Evolutionary conservation across 2,113 vertebrate genomes (phyloP).

Genomic region (Meriones unguiculatus): DNA sequence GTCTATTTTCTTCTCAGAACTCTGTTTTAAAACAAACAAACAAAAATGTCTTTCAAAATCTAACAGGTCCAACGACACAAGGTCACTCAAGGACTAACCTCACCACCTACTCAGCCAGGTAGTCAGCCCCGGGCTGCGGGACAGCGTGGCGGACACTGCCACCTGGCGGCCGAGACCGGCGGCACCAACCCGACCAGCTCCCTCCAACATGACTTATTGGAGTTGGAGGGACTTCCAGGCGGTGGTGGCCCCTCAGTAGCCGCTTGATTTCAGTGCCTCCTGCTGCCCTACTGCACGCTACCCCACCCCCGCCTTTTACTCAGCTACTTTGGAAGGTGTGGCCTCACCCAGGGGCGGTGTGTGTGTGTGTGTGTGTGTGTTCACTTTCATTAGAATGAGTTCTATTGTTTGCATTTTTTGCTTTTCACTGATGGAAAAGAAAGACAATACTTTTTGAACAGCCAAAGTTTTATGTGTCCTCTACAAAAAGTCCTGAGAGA

Average conservation of each 20-base stretch:
- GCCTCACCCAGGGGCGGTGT: not conserved
- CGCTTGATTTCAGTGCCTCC: not conserved
- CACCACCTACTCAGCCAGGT: not conserved
- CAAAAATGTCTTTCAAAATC: not conserved
- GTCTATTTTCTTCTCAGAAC: not conserved
- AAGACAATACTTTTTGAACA: not conserved
- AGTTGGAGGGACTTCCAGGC: not conserved
- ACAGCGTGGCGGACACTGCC: not conserved
- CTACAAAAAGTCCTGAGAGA: not conserved
- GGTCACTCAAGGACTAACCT: not conserved
- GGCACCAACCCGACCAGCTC: too few relatives aligned
- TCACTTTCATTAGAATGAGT: not conserved
- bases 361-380: not conserved
- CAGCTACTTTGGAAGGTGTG: not conserved
- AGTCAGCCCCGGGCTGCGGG: not conserved
- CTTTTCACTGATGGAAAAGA: not conserved
- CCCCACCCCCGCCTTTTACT: not conserved
- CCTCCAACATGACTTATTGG: not conserved
- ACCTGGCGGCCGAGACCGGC: not conserved
- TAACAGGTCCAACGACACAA: not conserved
- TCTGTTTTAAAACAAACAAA: not conserved
- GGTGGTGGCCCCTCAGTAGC: too few relatives aligned
- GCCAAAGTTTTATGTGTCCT: not conserved
- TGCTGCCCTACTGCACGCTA: not conserved
- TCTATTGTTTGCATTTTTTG: not conserved